Base-by-base conservation (phyloP, 2,797 vertebrate species). In the Hylomyscus alleni region DNA sequence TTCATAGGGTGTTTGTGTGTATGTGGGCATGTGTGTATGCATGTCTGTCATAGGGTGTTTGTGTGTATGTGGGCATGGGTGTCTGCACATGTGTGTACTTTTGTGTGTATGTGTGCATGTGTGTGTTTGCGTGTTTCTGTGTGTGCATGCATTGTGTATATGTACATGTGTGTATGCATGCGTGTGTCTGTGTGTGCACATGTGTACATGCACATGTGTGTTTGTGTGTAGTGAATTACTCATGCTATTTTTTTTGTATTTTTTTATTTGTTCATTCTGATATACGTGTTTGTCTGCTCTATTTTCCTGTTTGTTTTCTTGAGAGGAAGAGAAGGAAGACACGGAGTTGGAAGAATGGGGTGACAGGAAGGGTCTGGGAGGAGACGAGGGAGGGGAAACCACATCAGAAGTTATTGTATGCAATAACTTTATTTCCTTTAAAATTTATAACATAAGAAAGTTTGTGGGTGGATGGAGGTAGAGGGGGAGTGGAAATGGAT, bases 71-170 rank as follows among this genome's bases (percentile, higher is more conserved):
- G 62, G 29, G 62, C 47, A 4, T 24, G 4, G 24, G 62, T 65
- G 62, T n/a, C n/a, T n/a, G n/a, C n/a, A n/a, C 10, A 65, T 65
- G 12, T 65, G 29, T 31, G 26, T 1, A 31, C 29, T 13, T 65
- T 4, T 9, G 17, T 20, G 3, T 52, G 78, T 50, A 8, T 50
- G 2, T 14, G 40, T 62, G 26, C 3, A 62, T 47, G 40, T 47
- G 26, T 26, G 4, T 6, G 6, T 29, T 5, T 44, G n/a, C 0
- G 5, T 22, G 10, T 31, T 44, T 13, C 10, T 12, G 4, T 54
- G 58, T 37, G 52, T 37, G 6, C 6, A 20, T 26, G 34, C 3
- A 9, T 9, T 62, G 60, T 31, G 3, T 13, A 3, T 31, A 29
- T 65, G 62, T 31, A 13, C 12, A 3, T 40, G 69, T 75, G 20